Conservation (phyloP, 53 echinoderm and acorn worm genomes). For the Patiria pectinifera region DNA sequence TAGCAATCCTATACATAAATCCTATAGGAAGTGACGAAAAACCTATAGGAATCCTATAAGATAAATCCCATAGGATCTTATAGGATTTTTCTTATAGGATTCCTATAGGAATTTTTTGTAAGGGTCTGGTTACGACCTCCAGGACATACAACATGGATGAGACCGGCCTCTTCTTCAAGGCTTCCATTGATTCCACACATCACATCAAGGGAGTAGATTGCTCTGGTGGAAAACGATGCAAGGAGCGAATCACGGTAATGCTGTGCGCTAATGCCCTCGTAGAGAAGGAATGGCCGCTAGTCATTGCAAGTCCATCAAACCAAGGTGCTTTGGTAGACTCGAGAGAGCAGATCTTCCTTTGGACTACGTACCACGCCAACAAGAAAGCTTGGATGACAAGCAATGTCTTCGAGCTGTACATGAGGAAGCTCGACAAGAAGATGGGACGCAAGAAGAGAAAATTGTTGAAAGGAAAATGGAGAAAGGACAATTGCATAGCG, state of each 20-base stretch:
- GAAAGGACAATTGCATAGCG: no score
- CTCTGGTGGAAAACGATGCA: constrained; percentile 60
- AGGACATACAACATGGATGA: constrained; percentile 68
- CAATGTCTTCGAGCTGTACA: constrained; percentile 21
- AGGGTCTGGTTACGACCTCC: constrained; percentile 49
- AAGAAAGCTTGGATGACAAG: constrained; percentile 66
- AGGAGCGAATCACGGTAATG: constrained; percentile 65
- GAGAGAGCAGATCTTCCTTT: constrained; percentile 31
- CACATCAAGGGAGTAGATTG: constrained; percentile 43
- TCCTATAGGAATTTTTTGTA: no score
- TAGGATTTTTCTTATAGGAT: no score
- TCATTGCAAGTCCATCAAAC: constrained; percentile 53
- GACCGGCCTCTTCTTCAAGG: constrained; percentile 59
- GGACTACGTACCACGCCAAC: constrained; percentile 20
- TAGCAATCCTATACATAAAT: no score
- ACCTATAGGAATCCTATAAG: no score
- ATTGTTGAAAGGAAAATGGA: no score
- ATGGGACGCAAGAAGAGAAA: background rate
- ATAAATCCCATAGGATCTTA: no score
- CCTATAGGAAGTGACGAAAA: no score
- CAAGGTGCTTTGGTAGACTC: constrained; percentile 49
- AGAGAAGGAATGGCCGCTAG: constrained; percentile 37
- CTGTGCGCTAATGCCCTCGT: constrained; percentile 56
- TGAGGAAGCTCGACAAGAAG: constrained; percentile 14
- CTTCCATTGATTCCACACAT: constrained; percentile 50